Evolutionary conservation across 2,888 invertebrate genomes (phyloP), one percentile per base, ranked within the genome.

Genomic region (Melieria picta): DNA sequence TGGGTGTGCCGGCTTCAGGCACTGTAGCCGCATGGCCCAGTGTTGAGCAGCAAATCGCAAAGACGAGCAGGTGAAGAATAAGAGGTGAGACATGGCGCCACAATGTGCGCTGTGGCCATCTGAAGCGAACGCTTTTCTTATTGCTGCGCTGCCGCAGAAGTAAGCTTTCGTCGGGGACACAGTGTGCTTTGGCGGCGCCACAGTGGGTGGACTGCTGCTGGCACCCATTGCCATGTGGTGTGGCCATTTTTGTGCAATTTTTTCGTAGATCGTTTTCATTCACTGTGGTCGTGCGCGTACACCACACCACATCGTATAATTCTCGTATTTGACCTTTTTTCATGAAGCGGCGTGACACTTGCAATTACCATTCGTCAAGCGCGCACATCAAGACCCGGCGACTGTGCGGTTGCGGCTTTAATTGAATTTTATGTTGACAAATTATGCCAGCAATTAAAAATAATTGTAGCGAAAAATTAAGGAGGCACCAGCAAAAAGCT

Each of bases 371-470:
- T 67, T 66, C 58, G 43, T 57, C 13, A 58, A 30, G 30, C 7
- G 56, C 56, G 56, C 9, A 16, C 30, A 7, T 56, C 13, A 30
- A 30, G 7, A 13, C 47, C 58, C 43, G 60, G 60, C 57, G 67
- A 67, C 13, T 48, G 50, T 56, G 30, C 67, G 61, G 60, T 67
- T 50, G 56, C 43, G 13, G 13, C 67, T 75, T 75, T 76, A 76
- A 77, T 77, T 77, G 69, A 76, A 77, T 77, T 77, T 73, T 65
- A 75, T 76, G 76, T 76, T 77, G 76, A 75, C 76, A 77, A 77
- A 76, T 77, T 77, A 75, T 75, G 74, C 68, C 77, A 75, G 75
- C 76, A 77, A 77, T 77, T 77, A 77, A 75, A 74, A 72, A 71
- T 74, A 76, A 74, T 76, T 77, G 76, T 65, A 68, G 72, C 71